Conservation (phyloP, 1,140 invertebrate genomes). For the Leucophenga varia region DNA sequence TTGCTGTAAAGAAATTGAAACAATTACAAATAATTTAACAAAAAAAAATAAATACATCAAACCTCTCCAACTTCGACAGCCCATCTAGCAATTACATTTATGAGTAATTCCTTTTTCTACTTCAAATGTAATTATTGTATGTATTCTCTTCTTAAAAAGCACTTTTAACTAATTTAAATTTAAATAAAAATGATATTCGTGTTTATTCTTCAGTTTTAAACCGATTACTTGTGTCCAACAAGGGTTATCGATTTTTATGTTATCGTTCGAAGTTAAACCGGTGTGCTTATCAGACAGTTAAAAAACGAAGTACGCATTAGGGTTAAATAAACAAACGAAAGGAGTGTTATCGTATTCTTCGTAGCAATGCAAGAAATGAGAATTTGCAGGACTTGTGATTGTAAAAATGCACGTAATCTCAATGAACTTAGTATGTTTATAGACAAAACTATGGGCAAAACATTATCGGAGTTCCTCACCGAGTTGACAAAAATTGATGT, state of each 20-base stretch:
- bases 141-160: conserved; percentile 19
- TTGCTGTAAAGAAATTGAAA: conserved; percentile 7
- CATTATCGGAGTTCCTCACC: conserved; percentile 26
- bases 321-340: conserved; percentile 7
- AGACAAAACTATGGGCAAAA: conserved; percentile 32
- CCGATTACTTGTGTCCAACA: neutral
- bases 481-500: conserved; percentile 33
- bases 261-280: too few species aligned
- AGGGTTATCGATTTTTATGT: neutral
- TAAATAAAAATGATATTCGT: neutral
- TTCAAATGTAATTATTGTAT: conserved; percentile 29
- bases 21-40: neutral
- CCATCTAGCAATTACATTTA: conserved; percentile 25
- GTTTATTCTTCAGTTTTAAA: too few species aligned
- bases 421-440: conserved; percentile 36
- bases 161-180: neutral
- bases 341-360: conserved; percentile 1
- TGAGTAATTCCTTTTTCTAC: conserved; percentile 15
- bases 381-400: conserved; percentile 31
- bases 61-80: conserved; percentile 31
- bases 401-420: conserved; percentile 25
- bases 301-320: conserved; percentile 1
- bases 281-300: too few species aligned
- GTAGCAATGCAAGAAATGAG: conserved; percentile 23
- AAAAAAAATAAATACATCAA: conserved; percentile 25